These are phyloP conservation scores for Clarias platycephalus DNA, from an alignment of 2,797 vertebrate genomes.

Conservation along the genomic window DNA sequence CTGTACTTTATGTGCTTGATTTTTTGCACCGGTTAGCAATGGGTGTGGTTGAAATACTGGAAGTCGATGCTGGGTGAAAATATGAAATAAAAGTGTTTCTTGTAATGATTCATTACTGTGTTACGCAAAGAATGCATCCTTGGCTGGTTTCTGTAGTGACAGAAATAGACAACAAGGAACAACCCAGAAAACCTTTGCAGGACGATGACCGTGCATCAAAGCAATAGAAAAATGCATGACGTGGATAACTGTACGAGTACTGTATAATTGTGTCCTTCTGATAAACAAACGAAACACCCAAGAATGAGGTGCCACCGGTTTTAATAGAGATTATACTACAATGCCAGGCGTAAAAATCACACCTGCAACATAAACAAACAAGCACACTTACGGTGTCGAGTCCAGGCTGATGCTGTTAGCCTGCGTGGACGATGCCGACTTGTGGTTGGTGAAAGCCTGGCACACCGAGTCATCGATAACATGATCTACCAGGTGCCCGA, in stretches of 20 bases:
- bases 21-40: not conserved
- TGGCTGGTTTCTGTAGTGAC: no score
- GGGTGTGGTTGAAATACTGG: not conserved
- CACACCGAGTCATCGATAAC: slow-evolving; percentile 88
- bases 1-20: no score
- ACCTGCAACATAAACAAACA: not conserved
- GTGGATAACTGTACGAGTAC: not conserved
- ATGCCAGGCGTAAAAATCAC: no score
- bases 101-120: not conserved
- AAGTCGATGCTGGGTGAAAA: not conserved
- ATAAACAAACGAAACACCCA: not conserved
- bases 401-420: slow-evolving; percentile 97
- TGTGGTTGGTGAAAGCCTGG: slow-evolving; percentile 88
- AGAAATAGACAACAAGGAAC: no score
- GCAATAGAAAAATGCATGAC: not conserved
- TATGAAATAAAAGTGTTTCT: not conserved
- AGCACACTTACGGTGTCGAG: slow-evolving; percentile 85
- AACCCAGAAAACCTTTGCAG: not conserved
- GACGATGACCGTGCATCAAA: not conserved
- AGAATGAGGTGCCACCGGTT: not conserved
- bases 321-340: no score
- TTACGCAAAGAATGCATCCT: no score
- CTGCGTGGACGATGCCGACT: slow-evolving; percentile 94
- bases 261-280: not conserved
- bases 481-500: slow-evolving; percentile 93